A percentile compares a stretch with the other conserved stretches of the same genome.
These are phyloP conservation scores for Stramonita haemastoma DNA, from an alignment of 2,888 invertebrate species.

Conservation along the genomic window DNA sequence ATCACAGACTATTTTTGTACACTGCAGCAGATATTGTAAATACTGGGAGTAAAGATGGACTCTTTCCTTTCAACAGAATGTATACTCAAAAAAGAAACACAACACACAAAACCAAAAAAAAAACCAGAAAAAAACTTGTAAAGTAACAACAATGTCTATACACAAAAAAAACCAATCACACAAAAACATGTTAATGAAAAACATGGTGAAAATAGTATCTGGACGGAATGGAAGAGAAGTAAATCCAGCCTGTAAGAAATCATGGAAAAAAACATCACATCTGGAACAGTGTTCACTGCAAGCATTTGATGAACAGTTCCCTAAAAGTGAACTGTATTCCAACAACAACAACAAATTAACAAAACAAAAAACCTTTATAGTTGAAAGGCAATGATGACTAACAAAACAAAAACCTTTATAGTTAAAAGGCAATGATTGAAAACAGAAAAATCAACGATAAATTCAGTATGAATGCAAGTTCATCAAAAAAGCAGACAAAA, in stretches of 20 bases:
- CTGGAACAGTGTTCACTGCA: not conserved
- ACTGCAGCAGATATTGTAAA: not conserved
- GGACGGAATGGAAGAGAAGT: not conserved
- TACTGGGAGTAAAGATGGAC: not conserved
- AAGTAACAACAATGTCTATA: not conserved
- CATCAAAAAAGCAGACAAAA: too few relatives aligned
- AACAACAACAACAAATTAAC: not conserved
- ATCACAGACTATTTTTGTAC: not conserved
- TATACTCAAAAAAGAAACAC: not conserved
- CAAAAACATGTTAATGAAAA: not conserved
- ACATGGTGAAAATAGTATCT: not conserved
- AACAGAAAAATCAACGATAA: too few relatives aligned
- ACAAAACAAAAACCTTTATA: too few relatives aligned
- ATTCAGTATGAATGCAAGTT: too few relatives aligned
- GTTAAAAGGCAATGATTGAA: too few relatives aligned
- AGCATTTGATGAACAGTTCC: not conserved
- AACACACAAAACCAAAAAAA: not conserved
- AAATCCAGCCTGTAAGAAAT: not conserved
- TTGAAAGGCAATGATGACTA: too few relatives aligned
- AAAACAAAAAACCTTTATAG: not conserved
- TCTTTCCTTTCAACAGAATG: not conserved
- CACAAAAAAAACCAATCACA: not conserved
- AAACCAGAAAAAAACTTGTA: not conserved
- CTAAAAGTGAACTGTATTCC: not conserved
- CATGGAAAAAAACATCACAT: not conserved